Evolutionary conservation across 2,888 invertebrate genomes (phyloP).

Genomic region (Drosophila neoperkinsi): DNA sequence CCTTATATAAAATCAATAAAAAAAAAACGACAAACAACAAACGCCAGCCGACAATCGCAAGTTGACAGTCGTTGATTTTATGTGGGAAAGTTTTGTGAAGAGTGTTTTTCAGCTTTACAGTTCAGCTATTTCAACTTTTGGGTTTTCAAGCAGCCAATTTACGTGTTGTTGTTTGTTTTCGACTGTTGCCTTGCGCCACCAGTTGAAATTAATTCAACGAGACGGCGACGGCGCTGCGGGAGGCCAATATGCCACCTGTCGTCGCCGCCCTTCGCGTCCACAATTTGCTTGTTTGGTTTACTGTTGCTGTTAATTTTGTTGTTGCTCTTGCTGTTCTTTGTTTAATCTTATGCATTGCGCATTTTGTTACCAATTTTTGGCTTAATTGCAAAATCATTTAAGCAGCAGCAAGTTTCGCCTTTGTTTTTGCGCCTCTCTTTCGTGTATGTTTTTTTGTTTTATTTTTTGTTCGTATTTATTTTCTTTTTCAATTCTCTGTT

Average conservation of each 20-base stretch:
- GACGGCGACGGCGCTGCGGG: slow-evolving; percentile 52
- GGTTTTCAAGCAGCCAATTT: slow-evolving; percentile 41
- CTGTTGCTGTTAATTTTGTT: slow-evolving; percentile 25
- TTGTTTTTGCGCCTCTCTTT: slow-evolving; percentile 45
- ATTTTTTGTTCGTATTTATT: slow-evolving; percentile 4
- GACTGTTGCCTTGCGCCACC: slow-evolving; percentile 22
- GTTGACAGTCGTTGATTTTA: slow-evolving; percentile 76
- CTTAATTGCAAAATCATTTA: slow-evolving; percentile 69
- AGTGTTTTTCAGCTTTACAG: slow-evolving; percentile 25
- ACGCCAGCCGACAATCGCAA: slow-evolving; percentile 33
- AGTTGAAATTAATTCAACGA: slow-evolving; percentile 63
- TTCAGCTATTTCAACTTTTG: slow-evolving; percentile 18
- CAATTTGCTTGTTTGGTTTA: slow-evolving; percentile 22
- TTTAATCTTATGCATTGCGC: slow-evolving; percentile 70
- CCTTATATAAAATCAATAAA: slow-evolving; percentile 74
- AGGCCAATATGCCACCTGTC: slow-evolving; percentile 68
- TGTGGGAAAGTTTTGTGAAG: slow-evolving; percentile 29
- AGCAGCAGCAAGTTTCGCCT: slow-evolving; percentile 47
- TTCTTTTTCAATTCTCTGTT: slow-evolving; percentile 34
- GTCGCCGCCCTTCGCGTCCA: slow-evolving; percentile 53
- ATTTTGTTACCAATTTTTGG: slow-evolving; percentile 68
- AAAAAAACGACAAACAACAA: slow-evolving; percentile 39
- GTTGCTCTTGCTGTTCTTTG: slow-evolving; percentile 46
- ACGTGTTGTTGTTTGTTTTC: slow-evolving; percentile 20
- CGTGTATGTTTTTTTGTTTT: slow-evolving; percentile 3